These are phyloP conservation scores for Grammomys surdaster DNA, from an alignment of 2,113 vertebrate genomes.

Conservation along the genomic window DNA sequence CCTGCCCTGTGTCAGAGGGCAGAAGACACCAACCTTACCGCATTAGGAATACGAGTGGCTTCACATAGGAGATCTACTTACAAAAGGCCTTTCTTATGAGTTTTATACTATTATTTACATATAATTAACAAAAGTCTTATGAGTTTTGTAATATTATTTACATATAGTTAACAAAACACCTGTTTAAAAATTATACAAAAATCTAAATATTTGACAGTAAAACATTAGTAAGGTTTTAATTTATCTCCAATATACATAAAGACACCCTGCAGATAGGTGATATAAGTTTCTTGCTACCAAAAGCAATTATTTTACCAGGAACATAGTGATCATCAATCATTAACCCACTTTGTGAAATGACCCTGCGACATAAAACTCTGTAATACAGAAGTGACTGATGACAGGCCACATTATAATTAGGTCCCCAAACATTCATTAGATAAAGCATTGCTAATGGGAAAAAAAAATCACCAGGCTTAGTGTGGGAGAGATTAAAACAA, in stretches of 20 bases:
- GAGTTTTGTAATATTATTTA: conserved; percentile 12
- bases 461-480: conserved; percentile 59
- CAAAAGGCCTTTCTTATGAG: conserved; percentile 16
- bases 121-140: not conserved
- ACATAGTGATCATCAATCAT: conserved; percentile 42
- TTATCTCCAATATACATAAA: conserved; percentile 31
- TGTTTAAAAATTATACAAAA: conserved; percentile 14
- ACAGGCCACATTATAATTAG: conserved; percentile 67
- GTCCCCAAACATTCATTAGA: conserved; percentile 70
- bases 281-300: not conserved
- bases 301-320: conserved; percentile 40
- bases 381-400: conserved; percentile 64
- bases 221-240: conserved; percentile 44
- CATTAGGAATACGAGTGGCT: not conserved
- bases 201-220: conserved; percentile 17
- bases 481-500: conserved; percentile 76
- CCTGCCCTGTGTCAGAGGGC: not conserved
- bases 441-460: conserved; percentile 66
- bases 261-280: not conserved
- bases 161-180: conserved; percentile 5
- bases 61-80: not conserved
- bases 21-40: not conserved
- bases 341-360: conserved; percentile 50
- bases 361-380: conserved; percentile 14
- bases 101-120: conserved; percentile 25